Conservation (phyloP, 2,888 invertebrate genomes). For the Tetramorium bicarinatum region DNA sequence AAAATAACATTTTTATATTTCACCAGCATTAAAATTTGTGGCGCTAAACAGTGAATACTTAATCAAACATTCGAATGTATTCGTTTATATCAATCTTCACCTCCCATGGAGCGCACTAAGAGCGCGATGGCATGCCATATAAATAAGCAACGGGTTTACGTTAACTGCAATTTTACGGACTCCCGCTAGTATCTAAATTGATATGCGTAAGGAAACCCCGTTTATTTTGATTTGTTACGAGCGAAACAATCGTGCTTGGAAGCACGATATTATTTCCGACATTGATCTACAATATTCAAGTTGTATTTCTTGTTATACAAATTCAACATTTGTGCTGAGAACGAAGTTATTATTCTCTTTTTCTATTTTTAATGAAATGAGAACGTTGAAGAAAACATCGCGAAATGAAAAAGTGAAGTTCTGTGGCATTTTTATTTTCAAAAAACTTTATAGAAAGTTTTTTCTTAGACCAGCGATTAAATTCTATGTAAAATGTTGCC, state of each 20-base stretch:
- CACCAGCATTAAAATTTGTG: background rate
- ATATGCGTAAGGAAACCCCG: slow-evolving; percentile 58
- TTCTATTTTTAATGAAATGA: slow-evolving; percentile 6
- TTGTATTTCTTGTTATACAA: slow-evolving; percentile 2
- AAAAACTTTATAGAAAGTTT: background rate
- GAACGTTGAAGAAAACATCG: too few species aligned
- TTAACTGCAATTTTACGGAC: slow-evolving; percentile 57
- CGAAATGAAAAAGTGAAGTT: too few species aligned
- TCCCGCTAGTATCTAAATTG: slow-evolving; percentile 58
- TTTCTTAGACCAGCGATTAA: background rate
- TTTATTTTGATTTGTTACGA: slow-evolving; percentile 27
- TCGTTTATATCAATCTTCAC: slow-evolving; percentile 43
- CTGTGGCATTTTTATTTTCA: background rate
- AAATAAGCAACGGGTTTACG: slow-evolving; percentile 62
- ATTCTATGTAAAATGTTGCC: slow-evolving; percentile 18
- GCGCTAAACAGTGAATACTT: background rate
- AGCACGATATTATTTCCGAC: background rate
- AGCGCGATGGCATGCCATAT: slow-evolving; percentile 52
- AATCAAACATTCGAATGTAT: slow-evolving; percentile 7
- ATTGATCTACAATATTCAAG: background rate
- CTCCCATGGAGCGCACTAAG: slow-evolving; percentile 50
- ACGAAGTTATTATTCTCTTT: background rate
- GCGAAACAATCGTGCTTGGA: background rate
- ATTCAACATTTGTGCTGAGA: background rate
- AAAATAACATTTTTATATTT: slow-evolving; percentile 1